These are phyloP conservation scores for Eleginops maclovinus DNA, from an alignment of 2,113 vertebrate genomes.

Conservation along the genomic window DNA sequence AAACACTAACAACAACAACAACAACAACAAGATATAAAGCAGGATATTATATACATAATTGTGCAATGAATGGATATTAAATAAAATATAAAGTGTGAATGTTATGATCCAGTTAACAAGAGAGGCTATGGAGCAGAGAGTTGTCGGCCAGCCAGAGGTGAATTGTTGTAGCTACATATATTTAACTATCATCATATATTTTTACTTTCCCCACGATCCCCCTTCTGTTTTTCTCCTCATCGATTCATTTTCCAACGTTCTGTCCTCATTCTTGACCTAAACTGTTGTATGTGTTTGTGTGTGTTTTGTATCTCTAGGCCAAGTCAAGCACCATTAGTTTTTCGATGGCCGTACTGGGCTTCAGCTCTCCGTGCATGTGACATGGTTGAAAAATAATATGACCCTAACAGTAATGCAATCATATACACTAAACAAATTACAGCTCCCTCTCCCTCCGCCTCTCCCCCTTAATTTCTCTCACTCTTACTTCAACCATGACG, in stretches of 20 bases:
- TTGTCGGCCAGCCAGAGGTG: no score
- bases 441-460: constrained; percentile 29
- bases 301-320: constrained; percentile 22
- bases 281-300: constrained; percentile 20
- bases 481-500: constrained; percentile 42
- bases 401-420: constrained; percentile 74
- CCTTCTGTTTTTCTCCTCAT: constrained; percentile 26
- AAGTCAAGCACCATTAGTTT: constrained; percentile 64
- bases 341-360: constrained; percentile 62
- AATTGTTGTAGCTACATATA: no score
- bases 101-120: no score
- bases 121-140: no score
- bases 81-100: no score
- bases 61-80: no score
- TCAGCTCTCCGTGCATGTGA: constrained; percentile 49
- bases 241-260: not conserved
- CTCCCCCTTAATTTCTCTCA: constrained; percentile 42
- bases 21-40: no score
- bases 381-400: constrained; percentile 65
- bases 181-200: constrained; percentile 24
- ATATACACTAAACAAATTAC: constrained; percentile 77
- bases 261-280: constrained; percentile 33
- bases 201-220: constrained; percentile 6
- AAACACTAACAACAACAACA: no score
- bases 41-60: no score